phyloP scores from a whole-genome alignment of 2,797 vertebrate genomes.

The Peromyscus aztecus region DNA sequence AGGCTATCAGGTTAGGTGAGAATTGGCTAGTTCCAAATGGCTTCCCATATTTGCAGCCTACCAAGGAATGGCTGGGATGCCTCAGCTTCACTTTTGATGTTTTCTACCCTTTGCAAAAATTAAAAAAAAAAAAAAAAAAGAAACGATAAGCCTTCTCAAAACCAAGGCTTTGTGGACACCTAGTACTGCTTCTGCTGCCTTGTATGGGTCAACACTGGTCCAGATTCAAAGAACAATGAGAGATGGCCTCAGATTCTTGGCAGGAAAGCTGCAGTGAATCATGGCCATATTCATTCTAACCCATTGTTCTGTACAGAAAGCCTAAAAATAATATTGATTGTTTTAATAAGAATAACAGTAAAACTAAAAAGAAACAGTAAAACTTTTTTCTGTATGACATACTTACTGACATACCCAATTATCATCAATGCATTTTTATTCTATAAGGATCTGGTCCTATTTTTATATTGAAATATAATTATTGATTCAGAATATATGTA shows the following conservation, averaged over 20 bases:
- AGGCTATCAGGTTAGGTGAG: neutral
- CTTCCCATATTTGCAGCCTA: neutral
- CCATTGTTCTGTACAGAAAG: neutral
- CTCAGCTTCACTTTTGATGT: neutral
- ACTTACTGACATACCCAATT: neutral
- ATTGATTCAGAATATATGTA: neutral
- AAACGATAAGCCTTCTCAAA: neutral
- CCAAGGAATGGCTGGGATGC: neutral
- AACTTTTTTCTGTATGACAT: neutral
- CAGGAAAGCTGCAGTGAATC: neutral
- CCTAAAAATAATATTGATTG: constrained; percentile 17
- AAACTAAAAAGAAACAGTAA: neutral
- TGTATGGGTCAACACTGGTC: neutral
- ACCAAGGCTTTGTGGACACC: neutral
- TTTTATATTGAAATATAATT: constrained; percentile 50
- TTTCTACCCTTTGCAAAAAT: neutral
- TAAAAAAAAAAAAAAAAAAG: too few relatives aligned
- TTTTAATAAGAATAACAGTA: constrained; percentile 37
- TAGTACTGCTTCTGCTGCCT: neutral
- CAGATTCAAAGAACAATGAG: neutral
- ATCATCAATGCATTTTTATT: neutral
- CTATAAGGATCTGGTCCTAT: neutral
- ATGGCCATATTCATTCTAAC: neutral
- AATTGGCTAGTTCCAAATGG: neutral
- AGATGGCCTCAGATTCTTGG: neutral